Percentiles rank a stretch among this genome's conserved stretches.
phyloP scores from a whole-genome alignment of 2,888 invertebrate species.

The Pteria penguin region DNA sequence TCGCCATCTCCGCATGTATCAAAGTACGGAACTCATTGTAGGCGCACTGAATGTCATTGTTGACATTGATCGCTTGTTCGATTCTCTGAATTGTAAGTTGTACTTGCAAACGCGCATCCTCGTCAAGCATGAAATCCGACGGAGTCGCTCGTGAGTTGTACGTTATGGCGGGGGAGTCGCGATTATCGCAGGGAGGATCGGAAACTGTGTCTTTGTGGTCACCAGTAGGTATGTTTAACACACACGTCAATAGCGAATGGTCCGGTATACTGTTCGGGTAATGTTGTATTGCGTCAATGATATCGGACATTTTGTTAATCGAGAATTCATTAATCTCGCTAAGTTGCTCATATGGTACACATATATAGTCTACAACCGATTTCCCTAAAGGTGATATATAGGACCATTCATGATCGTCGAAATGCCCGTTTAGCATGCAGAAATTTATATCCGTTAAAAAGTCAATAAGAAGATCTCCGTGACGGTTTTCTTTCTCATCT shows the following conservation, averaged over 20 bases:
- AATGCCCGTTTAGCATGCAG: background rate
- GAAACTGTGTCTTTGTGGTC: background rate
- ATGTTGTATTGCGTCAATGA: constrained; percentile 1
- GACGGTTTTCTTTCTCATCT: background rate
- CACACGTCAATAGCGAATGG: constrained; percentile 18
- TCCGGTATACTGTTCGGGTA: constrained; percentile 14
- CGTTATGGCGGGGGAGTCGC: background rate
- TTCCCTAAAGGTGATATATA: constrained; percentile 9
- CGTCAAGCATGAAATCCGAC: background rate
- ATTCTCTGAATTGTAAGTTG: background rate
- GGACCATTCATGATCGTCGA: constrained; percentile 11
- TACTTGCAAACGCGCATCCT: background rate
- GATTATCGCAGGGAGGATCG: background rate
- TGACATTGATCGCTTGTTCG: background rate
- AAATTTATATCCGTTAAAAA: constrained; percentile 10
- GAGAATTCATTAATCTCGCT: background rate
- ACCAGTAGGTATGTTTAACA: background rate
- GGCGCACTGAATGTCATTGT: background rate
- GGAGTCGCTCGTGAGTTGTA: background rate
- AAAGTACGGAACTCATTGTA: constrained; percentile 5
- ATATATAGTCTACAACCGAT: constrained; percentile 25
- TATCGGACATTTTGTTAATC: constrained; percentile 7
- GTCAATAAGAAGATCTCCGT: background rate
- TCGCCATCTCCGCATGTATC: constrained; percentile 1
- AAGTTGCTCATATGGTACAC: constrained; percentile 16